phyloP scores from a whole-genome alignment of 2,888 invertebrate genomes.

The Ptycholaimellus sp. region DNA sequence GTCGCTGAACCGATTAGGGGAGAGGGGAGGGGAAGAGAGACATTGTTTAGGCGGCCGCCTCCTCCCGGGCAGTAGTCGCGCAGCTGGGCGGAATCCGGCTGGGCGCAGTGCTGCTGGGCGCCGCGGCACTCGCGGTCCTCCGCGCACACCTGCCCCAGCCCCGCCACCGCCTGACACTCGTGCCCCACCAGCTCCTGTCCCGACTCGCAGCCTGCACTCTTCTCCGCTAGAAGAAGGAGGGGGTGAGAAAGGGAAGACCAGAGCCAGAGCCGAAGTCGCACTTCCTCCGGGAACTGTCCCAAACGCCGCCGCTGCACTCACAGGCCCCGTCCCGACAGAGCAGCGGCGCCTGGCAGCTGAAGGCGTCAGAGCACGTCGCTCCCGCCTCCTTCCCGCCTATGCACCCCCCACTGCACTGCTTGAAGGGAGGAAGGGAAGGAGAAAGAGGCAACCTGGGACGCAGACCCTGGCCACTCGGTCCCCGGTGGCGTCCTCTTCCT shows the following conservation, averaged over 20 bases:
- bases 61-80: too few species aligned
- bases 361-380: too few species aligned
- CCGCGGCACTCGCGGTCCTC: conserved; percentile 20
- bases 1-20: too few species aligned
- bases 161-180: conserved; percentile 19
- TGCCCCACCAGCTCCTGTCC: conserved; percentile 22
- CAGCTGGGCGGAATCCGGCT: too few species aligned
- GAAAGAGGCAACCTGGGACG: conserved; percentile 14
- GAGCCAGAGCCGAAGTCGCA: too few species aligned
- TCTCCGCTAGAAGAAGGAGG: not conserved
- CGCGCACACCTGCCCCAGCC: conserved; percentile 4
- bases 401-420: too few species aligned
- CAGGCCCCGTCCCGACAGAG: conserved; percentile 23
- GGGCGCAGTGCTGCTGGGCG: conserved; percentile 20
- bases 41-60: too few species aligned
- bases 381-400: too few species aligned
- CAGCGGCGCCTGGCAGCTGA: conserved; percentile 23
- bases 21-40: too few species aligned
- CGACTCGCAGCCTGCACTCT: conserved; percentile 3
- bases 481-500: conserved; percentile 21
- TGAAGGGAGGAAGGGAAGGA: too few species aligned
- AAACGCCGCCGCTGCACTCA: conserved; percentile 25
- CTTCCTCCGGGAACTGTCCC: too few species aligned
- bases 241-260: too few species aligned
- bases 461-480: conserved; percentile 15